These are phyloP conservation scores for Mesocentrotus franciscanus DNA, from an alignment of 53 echinoderm and acorn worm genomes.

Conservation along the genomic window DNA sequence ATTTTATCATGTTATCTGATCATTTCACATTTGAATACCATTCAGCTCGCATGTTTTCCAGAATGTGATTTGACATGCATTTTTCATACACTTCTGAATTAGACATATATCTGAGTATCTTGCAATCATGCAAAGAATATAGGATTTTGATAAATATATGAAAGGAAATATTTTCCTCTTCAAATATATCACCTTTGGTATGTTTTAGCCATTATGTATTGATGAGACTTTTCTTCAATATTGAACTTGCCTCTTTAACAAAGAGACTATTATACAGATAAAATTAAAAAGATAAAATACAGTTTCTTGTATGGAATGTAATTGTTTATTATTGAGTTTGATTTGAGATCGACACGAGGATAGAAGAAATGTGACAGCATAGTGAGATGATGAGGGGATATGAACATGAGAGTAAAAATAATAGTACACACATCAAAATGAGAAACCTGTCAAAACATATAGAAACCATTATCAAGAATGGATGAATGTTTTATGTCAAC, in stretches of 20 bases:
- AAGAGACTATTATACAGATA: slow-evolving; percentile 10
- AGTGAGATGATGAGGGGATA: neutral
- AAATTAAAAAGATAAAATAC: neutral
- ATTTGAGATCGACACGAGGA: neutral
- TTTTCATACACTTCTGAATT: neutral
- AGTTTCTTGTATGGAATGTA: neutral
- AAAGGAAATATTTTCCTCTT: neutral
- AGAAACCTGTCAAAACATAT: no score
- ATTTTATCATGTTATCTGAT: neutral
- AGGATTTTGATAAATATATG: neutral
- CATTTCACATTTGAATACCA: neutral
- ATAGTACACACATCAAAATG: no score
- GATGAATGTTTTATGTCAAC: no score
- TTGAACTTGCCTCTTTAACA: slow-evolving; percentile 9
- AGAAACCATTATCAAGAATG: no score
- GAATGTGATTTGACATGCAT: neutral
- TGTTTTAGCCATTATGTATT: slow-evolving; percentile 18
- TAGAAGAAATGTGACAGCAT: neutral
- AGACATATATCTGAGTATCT: neutral
- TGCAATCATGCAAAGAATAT: slow-evolving; percentile 17
- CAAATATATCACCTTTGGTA: neutral
- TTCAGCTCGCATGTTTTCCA: neutral
- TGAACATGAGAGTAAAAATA: no score
- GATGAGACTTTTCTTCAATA: neutral
- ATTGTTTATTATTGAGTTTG: neutral